Conservation (phyloP, 2,797 vertebrate species). For the Apodemus agrarius region DNA sequence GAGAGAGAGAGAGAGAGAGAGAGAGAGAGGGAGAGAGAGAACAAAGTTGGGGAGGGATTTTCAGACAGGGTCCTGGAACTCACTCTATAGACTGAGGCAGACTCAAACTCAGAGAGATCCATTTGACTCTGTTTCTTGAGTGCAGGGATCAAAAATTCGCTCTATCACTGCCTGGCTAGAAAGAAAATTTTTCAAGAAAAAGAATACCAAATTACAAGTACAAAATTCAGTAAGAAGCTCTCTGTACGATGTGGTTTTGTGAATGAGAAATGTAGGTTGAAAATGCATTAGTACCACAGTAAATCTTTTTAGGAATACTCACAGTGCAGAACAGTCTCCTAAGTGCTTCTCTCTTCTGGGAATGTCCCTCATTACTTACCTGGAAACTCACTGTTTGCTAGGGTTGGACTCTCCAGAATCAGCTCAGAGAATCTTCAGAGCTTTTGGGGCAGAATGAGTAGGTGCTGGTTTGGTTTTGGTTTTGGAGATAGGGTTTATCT, state of each 20-base stretch:
- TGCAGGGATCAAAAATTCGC: too few relatives aligned
- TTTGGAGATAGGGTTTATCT: background rate
- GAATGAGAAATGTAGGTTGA: background rate
- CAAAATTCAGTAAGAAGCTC: background rate
- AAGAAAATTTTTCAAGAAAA: slow-evolving; percentile 27
- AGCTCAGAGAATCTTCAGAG: background rate
- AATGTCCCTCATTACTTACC: background rate
- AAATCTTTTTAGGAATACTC: background rate
- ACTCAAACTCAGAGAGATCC: too few relatives aligned
- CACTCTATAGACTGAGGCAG: too few relatives aligned
- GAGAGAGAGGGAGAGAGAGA: too few relatives aligned
- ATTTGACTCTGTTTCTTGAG: too few relatives aligned
- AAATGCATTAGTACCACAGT: slow-evolving; percentile 13
- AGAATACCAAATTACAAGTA: slow-evolving; percentile 18
- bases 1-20: too few relatives aligned
- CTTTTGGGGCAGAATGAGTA: too few relatives aligned
- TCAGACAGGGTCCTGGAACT: too few relatives aligned
- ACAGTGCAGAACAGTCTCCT: background rate
- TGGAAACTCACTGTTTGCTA: background rate
- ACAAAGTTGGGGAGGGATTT: too few relatives aligned
- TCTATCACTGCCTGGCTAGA: too few relatives aligned
- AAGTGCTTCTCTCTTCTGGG: background rate
- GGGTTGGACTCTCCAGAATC: background rate
- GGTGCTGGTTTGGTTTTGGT: background rate
- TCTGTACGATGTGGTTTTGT: background rate